Base-by-base conservation (phyloP, 1,140 invertebrate genomes). In the Chironomus striatipennis region DNA sequence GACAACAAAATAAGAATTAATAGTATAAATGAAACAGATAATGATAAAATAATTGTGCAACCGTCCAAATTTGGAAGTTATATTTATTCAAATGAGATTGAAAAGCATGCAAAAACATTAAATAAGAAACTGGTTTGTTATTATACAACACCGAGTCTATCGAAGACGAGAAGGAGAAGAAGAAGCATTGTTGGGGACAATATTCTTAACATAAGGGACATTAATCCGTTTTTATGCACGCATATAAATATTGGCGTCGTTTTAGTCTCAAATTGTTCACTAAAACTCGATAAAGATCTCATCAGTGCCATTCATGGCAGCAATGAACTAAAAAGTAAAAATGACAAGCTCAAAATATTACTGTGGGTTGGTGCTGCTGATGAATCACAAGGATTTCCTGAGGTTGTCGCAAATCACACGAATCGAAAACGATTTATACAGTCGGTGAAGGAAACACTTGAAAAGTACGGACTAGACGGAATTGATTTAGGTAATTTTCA, bases 231-330 rank as follows among this genome's bases (percentile, higher is more conserved):
- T 77, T 82, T 94, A 74, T 95, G 93, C 81, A 92, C 93, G 10
- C 93, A 95, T 83, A 88, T 95, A 73, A 92, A 92, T 80, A 80
- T 93, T 72, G 92, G 88, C 43, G 90, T 93, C 84, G 89, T 88
- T 70, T 79, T 80, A 70, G 84, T 94, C 57, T 79, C 79, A n/a
- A 89, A 93, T 79, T 86, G 85, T 75, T 84, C 83, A 1, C 82
- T 93, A 17, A 76, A 82, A 76, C 77, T 87, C 43, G 81, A 81
- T n/a, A 76, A 81, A 18, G 75, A 76, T 8, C 80, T 85, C 76
- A 79, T 80, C 20, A 75, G 82, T 67, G 77, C 86, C 24, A 85
- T 91, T 73, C 75, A 83, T 72, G 79, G 88, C 76, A 80, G 91
- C 0, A 80, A 86, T 0, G 77, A 81, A 21, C 81, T 93, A 10